These are phyloP conservation scores for Drosophila pseudotakahashii DNA, from an alignment of 2,888 invertebrate genomes.

Conservation along the genomic window DNA sequence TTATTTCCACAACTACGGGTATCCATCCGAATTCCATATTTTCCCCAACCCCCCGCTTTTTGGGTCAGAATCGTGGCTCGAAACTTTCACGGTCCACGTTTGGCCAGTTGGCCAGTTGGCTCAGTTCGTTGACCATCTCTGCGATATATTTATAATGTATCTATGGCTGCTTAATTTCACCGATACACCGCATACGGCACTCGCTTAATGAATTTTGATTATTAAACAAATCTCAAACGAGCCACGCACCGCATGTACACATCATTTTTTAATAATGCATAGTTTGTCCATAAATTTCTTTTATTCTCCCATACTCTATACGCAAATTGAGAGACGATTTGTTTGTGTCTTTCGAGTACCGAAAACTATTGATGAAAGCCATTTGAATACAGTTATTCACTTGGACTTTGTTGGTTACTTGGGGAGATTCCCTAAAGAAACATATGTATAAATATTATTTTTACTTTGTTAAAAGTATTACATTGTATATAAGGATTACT, in stretches of 20 bases:
- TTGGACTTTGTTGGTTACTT: not conserved
- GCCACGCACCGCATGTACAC: conserved; percentile 74
- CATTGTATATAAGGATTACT: too few relatives aligned
- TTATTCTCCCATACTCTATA: conserved; percentile 51
- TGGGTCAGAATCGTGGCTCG: conserved; percentile 73
- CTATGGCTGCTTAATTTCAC: conserved; percentile 78
- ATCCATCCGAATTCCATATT: not conserved
- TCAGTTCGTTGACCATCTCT: conserved; percentile 73
- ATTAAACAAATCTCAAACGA: conserved; percentile 74
- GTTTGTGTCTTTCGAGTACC: conserved; percentile 4
- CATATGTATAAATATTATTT: too few relatives aligned
- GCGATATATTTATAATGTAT: conserved; percentile 24
- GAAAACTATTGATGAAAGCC: conserved; percentile 20
- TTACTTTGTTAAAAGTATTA: too few relatives aligned
- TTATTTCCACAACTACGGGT: not conserved
- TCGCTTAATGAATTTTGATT: conserved; percentile 76
- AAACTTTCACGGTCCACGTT: conserved; percentile 72
- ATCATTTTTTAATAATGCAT: conserved; percentile 81
- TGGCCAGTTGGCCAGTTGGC: conserved; percentile 21
- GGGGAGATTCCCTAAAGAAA: not conserved
- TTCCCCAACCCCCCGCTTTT: conserved; percentile 31
- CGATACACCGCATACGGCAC: conserved; percentile 34
- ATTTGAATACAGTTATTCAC: conserved; percentile 19
- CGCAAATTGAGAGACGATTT: not conserved
- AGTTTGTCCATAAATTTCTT: conserved; percentile 81